These are phyloP conservation scores for Athene noctua DNA, from an alignment of 2,113 vertebrate genomes.

Conservation along the genomic window DNA sequence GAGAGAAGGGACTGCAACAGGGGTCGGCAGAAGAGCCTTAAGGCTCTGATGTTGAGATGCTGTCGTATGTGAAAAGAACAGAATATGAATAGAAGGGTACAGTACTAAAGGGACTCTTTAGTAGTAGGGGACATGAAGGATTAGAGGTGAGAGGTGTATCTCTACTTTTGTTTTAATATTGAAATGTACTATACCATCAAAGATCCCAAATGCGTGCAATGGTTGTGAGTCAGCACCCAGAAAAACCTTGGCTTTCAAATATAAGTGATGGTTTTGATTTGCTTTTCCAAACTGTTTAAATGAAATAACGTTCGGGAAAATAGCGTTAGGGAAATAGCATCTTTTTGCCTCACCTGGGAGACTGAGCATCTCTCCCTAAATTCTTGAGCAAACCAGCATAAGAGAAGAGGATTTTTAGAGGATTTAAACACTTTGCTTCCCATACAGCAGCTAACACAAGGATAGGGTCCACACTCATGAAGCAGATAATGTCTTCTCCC, in stretches of 20 bases:
- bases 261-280: neutral
- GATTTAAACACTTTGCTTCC: neutral
- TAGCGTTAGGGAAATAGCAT: neutral
- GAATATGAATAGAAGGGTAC: neutral
- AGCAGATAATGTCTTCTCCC: neutral
- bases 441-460: neutral
- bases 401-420: neutral
- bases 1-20: neutral
- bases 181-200: neutral
- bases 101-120: neutral
- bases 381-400: neutral
- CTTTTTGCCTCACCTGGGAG: neutral
- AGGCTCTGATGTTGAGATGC: neutral
- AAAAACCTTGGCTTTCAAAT: neutral
- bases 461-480: neutral
- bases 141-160: neutral
- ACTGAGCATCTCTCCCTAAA: neutral
- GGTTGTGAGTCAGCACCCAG: neutral
- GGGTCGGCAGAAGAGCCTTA: neutral
- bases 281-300: neutral
- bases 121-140: neutral
- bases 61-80: neutral
- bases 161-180: neutral
- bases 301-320: neutral
- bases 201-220: neutral